phyloP scores from a whole-genome alignment of 1,140 invertebrate species.

The Trissolcus basalis region DNA sequence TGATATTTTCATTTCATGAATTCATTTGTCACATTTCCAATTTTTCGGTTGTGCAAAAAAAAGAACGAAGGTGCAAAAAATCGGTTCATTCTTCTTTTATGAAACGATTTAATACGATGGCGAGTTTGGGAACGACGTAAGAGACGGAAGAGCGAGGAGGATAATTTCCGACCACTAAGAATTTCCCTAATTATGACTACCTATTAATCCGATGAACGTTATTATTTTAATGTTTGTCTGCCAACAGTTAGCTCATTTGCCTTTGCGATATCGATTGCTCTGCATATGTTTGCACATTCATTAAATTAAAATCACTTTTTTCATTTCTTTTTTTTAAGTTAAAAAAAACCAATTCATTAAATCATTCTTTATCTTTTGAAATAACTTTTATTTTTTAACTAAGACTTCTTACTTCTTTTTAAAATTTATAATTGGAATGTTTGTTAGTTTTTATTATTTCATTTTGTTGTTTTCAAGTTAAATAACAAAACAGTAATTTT shows the following conservation, averaged over 20 bases:
- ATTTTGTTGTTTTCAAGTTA: too few species aligned
- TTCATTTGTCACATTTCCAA: not conserved
- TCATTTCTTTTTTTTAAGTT: conserved; percentile 55
- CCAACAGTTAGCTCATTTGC: conserved; percentile 69
- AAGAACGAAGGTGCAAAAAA: too few species aligned
- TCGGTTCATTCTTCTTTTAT: conserved; percentile 46
- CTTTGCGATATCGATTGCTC: conserved; percentile 70
- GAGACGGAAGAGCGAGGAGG: conserved; percentile 46
- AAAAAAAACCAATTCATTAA: too few species aligned
- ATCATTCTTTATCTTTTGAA: too few species aligned
- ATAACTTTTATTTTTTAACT: too few species aligned
- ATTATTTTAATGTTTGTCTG: conserved; percentile 74
- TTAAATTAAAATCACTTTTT: conserved; percentile 71
- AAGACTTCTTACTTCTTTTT: too few species aligned
- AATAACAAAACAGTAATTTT: too few species aligned
- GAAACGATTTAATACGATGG: conserved; percentile 54
- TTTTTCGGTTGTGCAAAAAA: not conserved
- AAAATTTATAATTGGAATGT: too few species aligned
- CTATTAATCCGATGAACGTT: conserved; percentile 73
- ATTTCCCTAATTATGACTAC: conserved; percentile 75
- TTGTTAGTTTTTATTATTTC: too few species aligned
- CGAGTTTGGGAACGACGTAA: conserved; percentile 37
- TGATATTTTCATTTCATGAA: too few species aligned
- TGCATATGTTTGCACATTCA: conserved; percentile 68
- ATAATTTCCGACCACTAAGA: conserved; percentile 66